phyloP scores from a whole-genome alignment of 2,797 vertebrate species.

The Linurgus olivaceus region DNA sequence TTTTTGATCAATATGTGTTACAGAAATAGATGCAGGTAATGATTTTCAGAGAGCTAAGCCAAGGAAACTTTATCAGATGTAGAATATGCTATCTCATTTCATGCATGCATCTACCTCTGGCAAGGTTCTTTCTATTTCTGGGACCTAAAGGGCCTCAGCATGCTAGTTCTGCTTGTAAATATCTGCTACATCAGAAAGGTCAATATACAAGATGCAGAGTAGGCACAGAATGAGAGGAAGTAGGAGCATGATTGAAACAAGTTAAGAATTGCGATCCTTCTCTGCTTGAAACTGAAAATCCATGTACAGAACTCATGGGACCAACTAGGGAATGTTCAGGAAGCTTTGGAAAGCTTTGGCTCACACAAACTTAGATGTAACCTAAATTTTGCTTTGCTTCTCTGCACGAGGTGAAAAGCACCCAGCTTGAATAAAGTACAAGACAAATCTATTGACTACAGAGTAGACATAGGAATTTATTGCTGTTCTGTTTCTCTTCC shows the following conservation, averaged over 20 bases:
- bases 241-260: conserved; percentile 10
- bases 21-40: conserved; percentile 51
- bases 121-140: conserved; percentile 62
- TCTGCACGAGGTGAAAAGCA: conserved; percentile 3
- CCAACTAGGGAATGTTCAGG: neutral
- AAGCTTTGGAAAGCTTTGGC: conserved; percentile 33
- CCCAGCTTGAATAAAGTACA: neutral
- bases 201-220: conserved; percentile 51
- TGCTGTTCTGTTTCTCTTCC: conserved; percentile 13
- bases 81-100: conserved; percentile 57
- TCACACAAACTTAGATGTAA: neutral
- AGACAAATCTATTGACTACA: conserved; percentile 26
- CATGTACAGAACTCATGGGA: conserved; percentile 14
- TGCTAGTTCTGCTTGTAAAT: conserved; percentile 52
- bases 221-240: conserved; percentile 8
- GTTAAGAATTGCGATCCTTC: neutral
- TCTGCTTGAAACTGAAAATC: conserved; percentile 29
- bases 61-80: conserved; percentile 51
- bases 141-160: conserved; percentile 14
- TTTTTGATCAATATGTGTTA: conserved; percentile 1
- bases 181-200: conserved; percentile 50
- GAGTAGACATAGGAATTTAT: conserved; percentile 14
- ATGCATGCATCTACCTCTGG: conserved; percentile 40
- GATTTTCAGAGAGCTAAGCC: conserved; percentile 31
- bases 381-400: conserved; percentile 27